phyloP scores from a whole-genome alignment of 2,113 vertebrate genomes.

The Thomomys bottae region DNA sequence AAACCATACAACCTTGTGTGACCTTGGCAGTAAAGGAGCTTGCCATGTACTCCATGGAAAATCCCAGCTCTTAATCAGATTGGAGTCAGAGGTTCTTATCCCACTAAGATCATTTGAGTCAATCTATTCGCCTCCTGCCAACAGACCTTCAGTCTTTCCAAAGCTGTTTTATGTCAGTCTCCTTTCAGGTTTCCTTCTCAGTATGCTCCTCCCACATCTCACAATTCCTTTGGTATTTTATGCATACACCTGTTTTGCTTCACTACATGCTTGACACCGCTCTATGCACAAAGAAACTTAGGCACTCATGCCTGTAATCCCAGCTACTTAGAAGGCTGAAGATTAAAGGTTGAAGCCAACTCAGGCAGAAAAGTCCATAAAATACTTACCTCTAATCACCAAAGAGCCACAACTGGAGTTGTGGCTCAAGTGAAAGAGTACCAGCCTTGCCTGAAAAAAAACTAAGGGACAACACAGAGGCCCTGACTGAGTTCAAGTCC shows the following conservation, averaged over 20 bases:
- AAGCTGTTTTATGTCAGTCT: not conserved
- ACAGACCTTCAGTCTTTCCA: conserved; percentile 4
- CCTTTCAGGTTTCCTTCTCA: not conserved
- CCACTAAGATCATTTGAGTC: conserved; percentile 41
- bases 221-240: not conserved
- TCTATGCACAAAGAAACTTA: conserved; percentile 5
- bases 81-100: conserved; percentile 26
- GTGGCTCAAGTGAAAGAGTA: no score
- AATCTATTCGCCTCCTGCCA: conserved; percentile 29
- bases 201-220: not conserved
- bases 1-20: conserved; percentile 20
- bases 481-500: no score
- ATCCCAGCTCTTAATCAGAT: conserved; percentile 45
- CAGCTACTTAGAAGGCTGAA: no score
- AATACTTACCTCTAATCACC: no score
- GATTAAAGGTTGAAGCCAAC: no score
- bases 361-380: no score
- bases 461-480: no score
- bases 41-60: conserved; percentile 31
- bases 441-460: no score
- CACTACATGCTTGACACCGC: conserved; percentile 36
- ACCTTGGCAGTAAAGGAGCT: conserved; percentile 41
- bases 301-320: not conserved
- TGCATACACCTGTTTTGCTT: conserved; percentile 10
- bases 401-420: no score